phyloP scores from a whole-genome alignment of 2,113 vertebrate species.

The Daphoenositta chrysoptera region DNA sequence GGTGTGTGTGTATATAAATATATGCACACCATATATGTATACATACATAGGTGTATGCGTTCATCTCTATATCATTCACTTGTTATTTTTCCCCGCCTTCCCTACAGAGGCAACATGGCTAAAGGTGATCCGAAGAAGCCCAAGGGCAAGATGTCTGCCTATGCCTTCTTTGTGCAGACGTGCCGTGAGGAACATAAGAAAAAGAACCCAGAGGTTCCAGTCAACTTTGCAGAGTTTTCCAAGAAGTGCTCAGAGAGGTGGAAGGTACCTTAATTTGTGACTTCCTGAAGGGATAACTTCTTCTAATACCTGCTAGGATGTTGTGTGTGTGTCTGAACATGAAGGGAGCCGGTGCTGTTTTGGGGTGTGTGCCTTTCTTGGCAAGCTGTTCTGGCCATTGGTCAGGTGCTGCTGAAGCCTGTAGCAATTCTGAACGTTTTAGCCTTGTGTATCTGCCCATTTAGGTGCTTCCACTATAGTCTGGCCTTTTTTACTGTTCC shows the following conservation, averaged over 20 bases:
- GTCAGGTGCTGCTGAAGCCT: background rate
- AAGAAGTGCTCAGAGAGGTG: constrained; percentile 86
- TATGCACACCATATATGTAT: fast-evolving
- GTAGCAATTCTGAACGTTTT: fast-evolving
- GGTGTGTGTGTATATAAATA: fast-evolving
- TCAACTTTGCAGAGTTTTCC: constrained; percentile 87
- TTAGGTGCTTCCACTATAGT: background rate
- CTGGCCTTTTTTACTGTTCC: background rate
- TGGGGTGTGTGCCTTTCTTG: background rate
- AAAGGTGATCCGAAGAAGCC: constrained; percentile 90
- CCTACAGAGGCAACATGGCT: constrained; percentile 76
- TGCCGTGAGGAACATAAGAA: constrained; percentile 89
- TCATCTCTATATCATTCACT: fast-evolving
- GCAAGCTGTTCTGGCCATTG: background rate
- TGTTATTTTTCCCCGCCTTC: background rate
- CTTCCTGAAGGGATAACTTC: background rate
- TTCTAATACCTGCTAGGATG: background rate
- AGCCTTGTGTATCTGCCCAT: fast-evolving
- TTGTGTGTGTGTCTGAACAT: fast-evolving
- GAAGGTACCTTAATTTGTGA: constrained; percentile 66
- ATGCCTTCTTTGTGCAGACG: constrained; percentile 88
- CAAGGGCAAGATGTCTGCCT: constrained; percentile 89
- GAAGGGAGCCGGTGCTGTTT: background rate
- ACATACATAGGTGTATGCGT: fast-evolving
- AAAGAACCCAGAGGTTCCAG: constrained; percentile 85